Conservation (phyloP, 2,797 vertebrate species). For the Pristis pectinata region DNA sequence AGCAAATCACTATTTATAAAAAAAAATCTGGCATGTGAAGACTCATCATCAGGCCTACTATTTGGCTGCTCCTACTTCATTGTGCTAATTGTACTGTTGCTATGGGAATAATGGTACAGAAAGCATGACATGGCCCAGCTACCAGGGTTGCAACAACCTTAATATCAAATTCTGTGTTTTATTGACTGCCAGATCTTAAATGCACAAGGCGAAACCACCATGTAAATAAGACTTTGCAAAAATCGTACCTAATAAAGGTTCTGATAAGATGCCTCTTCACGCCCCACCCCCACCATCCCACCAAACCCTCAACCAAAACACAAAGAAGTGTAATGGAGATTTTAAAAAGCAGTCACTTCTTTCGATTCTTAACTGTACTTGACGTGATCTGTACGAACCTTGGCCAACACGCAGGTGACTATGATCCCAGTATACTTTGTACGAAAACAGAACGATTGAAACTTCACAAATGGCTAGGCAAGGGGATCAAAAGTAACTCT, state of each 20-base stretch:
- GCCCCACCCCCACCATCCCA: background rate
- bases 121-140: background rate
- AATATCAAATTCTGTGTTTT: slow-evolving; percentile 6
- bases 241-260: background rate
- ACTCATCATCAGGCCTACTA: background rate
- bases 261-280: background rate
- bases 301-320: background rate
- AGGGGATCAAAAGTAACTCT: background rate
- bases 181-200: background rate
- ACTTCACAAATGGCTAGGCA: background rate
- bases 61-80: background rate
- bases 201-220: background rate
- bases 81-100: background rate
- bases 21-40: slow-evolving; percentile 23
- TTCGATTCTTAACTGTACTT: background rate
- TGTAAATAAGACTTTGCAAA: background rate
- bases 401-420: background rate
- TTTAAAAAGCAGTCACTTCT: background rate
- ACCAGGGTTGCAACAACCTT: background rate
- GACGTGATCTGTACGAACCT: background rate
- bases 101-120: slow-evolving; percentile 1
- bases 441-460: background rate
- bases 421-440: background rate
- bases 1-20: background rate
- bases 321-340: too few species aligned